Evolutionary conservation across 2,113 vertebrate species (phyloP).

Genomic region (Triplophysa dalaica): DNA sequence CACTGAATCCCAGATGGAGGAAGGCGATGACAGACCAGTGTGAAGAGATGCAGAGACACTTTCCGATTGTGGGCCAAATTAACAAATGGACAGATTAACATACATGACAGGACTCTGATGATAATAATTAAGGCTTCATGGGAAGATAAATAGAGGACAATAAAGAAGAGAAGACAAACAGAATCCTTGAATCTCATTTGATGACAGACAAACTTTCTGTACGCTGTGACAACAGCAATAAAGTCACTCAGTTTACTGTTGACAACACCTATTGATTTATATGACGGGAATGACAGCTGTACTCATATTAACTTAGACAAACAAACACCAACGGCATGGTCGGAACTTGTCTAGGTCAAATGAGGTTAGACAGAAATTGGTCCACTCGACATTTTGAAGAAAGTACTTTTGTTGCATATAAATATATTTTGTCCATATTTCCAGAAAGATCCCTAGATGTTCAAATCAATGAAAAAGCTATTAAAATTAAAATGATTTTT

Average conservation of each 20-base stretch:
- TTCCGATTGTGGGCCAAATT: conserved; percentile 5
- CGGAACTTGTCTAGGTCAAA: conserved; percentile 2
- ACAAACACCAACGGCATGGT: neutral
- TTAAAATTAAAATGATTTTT: neutral
- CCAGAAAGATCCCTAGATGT: neutral
- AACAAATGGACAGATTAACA: conserved; percentile 8
- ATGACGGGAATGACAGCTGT: neutral
- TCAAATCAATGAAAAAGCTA: neutral
- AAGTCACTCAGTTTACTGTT: conserved; percentile 2
- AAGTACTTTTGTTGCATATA: neutral
- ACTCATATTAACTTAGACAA: conserved; percentile 16
- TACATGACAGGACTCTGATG: conserved; percentile 18
- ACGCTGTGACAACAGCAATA: conserved; percentile 9
- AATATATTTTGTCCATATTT: neutral
- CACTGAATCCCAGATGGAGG: conserved; percentile 23
- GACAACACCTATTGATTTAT: conserved; percentile 4
- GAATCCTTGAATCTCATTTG: neutral
- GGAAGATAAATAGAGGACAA: conserved; percentile 8
- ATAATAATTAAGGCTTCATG: neutral
- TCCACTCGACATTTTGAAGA: neutral
- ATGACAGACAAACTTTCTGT: neutral
- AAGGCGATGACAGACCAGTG: conserved; percentile 34
- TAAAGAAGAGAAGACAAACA: conserved; percentile 25
- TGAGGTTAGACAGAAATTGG: neutral
- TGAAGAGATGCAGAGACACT: conserved; percentile 33